Evolutionary conservation across 2,888 invertebrate genomes (phyloP).

Genomic region (Perizoma affinitatum): DNA sequence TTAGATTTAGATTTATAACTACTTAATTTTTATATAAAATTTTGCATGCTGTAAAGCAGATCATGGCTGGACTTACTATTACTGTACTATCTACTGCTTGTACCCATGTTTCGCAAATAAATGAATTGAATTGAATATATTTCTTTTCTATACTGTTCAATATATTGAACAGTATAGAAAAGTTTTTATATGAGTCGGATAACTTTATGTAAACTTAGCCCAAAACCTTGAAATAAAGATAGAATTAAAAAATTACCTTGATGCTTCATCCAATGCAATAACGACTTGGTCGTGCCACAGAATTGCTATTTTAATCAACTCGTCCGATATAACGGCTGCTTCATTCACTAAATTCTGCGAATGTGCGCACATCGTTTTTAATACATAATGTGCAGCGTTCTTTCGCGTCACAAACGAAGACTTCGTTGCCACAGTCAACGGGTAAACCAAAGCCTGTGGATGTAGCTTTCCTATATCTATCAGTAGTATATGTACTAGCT

Average conservation of each 20-base stretch:
- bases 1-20: too few species aligned
- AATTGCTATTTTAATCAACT: slow-evolving; percentile 98
- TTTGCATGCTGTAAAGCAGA: too few species aligned
- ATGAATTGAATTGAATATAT: too few species aligned
- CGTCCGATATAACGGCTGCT: slow-evolving; percentile 97
- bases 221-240: too few species aligned
- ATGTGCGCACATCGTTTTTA: slow-evolving; percentile 97
- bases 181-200: too few species aligned
- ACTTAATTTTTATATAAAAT: too few species aligned
- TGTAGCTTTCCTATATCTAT: slow-evolving; percentile 98
- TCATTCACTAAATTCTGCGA: slow-evolving; percentile 96
- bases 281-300: slow-evolving; percentile 98
- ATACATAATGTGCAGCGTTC: slow-evolving; percentile 95
- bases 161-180: too few species aligned
- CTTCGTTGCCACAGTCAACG: slow-evolving; percentile 98
- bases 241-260: slow-evolving; percentile 68
- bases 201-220: too few species aligned
- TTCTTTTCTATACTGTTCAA: too few species aligned
- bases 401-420: slow-evolving; percentile 93
- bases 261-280: slow-evolving; percentile 95
- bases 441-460: slow-evolving; percentile 98
- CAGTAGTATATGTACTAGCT: slow-evolving; percentile 95
- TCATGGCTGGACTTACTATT: too few species aligned
- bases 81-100: too few species aligned
- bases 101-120: too few species aligned